Conservation (phyloP, 2,888 invertebrate genomes). For the Rugalucina vietnamica region DNA sequence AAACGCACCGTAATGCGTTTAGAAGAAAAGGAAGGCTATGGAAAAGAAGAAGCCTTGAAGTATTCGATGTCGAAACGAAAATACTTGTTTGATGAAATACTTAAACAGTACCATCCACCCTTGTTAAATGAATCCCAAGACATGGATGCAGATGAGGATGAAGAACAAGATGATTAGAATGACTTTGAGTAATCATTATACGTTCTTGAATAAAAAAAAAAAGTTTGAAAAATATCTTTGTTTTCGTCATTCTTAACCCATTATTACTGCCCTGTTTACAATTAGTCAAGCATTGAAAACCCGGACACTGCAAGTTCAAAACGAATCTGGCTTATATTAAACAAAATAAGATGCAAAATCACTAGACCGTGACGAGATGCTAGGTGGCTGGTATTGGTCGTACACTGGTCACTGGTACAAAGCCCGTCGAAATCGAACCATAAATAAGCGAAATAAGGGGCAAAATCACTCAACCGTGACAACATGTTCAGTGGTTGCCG, state of each 20-base stretch:
- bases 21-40: not conserved
- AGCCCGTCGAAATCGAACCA: not conserved
- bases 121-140: no score
- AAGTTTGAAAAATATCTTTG: no score
- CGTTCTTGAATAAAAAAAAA: no score
- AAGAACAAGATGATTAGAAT: no score
- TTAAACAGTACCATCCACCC: no score
- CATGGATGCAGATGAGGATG: no score
- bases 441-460: not conserved
- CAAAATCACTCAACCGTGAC: not conserved
- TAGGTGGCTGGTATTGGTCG: not conserved
- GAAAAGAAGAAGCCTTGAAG: not conserved
- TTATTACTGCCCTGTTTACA: no score
- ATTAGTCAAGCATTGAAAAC: no score
- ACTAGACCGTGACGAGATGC: not conserved
- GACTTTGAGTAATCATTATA: no score
- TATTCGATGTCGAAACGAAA: not conserved
- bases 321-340: not conserved
- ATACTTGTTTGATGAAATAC: not conserved
- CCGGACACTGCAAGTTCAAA: no score
- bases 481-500: no score
- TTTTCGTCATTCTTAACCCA: no score
- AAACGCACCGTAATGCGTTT: not conserved
- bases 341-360: not conserved
- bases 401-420: not conserved